These are phyloP conservation scores for Mongoloraphidia duomilia DNA, from an alignment of 2,888 invertebrate genomes.

Conservation along the genomic window DNA sequence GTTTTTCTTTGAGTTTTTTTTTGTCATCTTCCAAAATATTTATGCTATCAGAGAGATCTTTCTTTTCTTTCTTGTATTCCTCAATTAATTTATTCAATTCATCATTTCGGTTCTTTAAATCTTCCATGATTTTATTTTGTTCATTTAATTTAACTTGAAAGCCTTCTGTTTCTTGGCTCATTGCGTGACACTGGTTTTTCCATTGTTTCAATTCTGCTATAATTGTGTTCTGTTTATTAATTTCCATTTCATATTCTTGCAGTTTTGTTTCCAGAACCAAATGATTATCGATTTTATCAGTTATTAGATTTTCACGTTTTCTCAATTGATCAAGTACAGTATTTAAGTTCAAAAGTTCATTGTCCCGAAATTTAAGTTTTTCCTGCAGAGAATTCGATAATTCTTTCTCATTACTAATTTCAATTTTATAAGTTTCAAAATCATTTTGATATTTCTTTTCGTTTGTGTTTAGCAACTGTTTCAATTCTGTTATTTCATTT, in stretches of 20 bases:
- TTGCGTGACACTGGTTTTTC: conserved; percentile 12
- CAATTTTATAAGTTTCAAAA: too few species aligned
- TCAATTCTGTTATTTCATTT: too few species aligned
- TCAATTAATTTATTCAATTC: conserved; percentile 32
- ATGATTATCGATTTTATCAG: too few species aligned
- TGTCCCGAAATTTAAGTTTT: too few species aligned
- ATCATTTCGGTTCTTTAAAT: conserved; percentile 32
- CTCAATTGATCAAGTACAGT: too few species aligned
- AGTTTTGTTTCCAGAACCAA: conserved; percentile 13
- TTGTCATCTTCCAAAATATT: conserved; percentile 31
- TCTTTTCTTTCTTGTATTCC: conserved; percentile 30
- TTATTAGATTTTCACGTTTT: too few species aligned
- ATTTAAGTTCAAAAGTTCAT: too few species aligned
- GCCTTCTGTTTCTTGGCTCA: conserved; percentile 12
- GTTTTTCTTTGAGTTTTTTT: conserved; percentile 30
- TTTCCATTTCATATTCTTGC: conserved; percentile 17
- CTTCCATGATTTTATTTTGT: conserved; percentile 32
- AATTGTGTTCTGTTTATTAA: conserved; percentile 5
- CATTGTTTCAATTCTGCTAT: conserved; percentile 8
- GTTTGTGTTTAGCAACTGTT: too few species aligned
- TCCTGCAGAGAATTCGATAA: too few species aligned
- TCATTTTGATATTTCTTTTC: too few species aligned
- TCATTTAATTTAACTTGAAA: conserved; percentile 1
- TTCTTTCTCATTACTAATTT: too few species aligned
- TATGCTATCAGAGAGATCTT: conserved; percentile 21